Base-by-base conservation (phyloP, 2,797 vertebrate genomes). In the Geotrypetes seraphini region DNA sequence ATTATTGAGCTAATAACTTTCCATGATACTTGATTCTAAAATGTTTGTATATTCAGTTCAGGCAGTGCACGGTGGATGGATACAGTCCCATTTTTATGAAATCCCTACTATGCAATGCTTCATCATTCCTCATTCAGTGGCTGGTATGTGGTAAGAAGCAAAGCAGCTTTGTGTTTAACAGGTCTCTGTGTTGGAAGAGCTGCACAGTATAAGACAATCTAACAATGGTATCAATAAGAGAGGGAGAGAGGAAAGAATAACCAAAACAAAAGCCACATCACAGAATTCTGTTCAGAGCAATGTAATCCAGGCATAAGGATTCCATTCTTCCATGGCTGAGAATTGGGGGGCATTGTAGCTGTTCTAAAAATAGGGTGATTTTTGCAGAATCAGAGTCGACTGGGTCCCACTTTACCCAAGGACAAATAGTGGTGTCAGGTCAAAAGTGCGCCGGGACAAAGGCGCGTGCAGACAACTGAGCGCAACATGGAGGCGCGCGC, bases 11-110 rank as follows among this genome's bases (percentile, higher is more conserved):
- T 64, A 47, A 44, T 41, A 56, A 53, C 55, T 72, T 63, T 65
- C 53, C 60, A 68, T 57, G 66, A 52, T 41, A 53, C 31, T 50
- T 55, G 42, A 24, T 53, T 47, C 36, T 25, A 52, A 49, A 43
- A 63, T 71, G 54, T 70, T 68, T 70, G 53, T 66, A 48, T 36
- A 42, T 66, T 71, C 37, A 28, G 40, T 63, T 65, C 63, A 56
- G 39, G 57, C 53, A 69, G 53, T 49, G 47, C 31, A 33, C 38
- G 49, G 55, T 49, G 52, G 36, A 44, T 71, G 63, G 55, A 62
- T 36, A 33, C 32, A 7, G 5, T 67, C 50, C 47, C 1, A 0
- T 50, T 40, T 36, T 66, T 50, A 56, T 49, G 42, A 66, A 49
- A 45, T 50, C 36, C 53, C 44, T 16, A 45, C 43, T 18, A 39